Conservation (phyloP, 2,113 vertebrate species). For the Pygoscelis antarcticus region DNA sequence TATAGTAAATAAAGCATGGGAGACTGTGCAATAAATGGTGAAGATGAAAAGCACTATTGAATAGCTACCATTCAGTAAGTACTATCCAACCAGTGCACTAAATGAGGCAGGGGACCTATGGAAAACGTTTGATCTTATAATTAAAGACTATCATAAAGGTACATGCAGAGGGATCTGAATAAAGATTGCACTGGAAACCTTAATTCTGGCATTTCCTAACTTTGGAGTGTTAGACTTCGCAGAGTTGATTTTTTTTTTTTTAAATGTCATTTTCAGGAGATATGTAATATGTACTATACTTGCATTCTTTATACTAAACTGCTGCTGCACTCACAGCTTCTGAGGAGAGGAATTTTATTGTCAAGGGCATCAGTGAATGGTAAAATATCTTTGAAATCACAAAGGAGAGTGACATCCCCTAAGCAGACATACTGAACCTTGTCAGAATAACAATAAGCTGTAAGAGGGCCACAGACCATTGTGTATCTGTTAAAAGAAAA, state of each 20-base stretch:
- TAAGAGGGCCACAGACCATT: background rate
- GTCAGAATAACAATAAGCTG: constrained; percentile 33
- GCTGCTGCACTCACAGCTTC: background rate
- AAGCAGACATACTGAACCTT: constrained; percentile 19
- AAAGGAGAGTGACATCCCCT: background rate
- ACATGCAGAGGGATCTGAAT: background rate
- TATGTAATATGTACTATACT: background rate
- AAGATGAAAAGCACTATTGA: background rate
- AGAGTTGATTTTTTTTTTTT: background rate
- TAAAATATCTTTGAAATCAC: constrained; percentile 44
- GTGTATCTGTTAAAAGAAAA: background rate
- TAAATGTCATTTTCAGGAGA: background rate
- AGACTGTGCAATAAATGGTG: background rate
- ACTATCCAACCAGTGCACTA: background rate
- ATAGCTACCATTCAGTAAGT: background rate
- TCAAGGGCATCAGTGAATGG: constrained; percentile 21
- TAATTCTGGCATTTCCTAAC: background rate
- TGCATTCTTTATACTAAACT: background rate
- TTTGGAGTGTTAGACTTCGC: background rate
- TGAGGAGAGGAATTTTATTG: background rate
- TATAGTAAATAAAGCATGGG: background rate
- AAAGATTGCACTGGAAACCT: background rate
- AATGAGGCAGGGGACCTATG: background rate
- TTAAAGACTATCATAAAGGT: background rate
- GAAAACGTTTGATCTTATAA: background rate